Base-by-base conservation (phyloP, 2,797 vertebrate genomes). In the Strix occidentalis region DNA sequence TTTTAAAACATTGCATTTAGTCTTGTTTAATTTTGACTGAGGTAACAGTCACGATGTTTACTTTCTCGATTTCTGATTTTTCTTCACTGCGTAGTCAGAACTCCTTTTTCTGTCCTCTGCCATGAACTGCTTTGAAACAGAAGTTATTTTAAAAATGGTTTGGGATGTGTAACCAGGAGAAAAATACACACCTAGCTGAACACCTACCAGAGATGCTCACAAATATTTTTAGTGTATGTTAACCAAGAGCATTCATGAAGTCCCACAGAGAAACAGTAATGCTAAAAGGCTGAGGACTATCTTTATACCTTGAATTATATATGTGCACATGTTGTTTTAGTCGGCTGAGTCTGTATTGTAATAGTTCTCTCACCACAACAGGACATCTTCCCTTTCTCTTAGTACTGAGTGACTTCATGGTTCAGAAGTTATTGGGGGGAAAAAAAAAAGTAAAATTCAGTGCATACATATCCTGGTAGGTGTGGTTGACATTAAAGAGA, bases 1-100 rank as follows among this genome's bases (percentile, higher is more conserved):
- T 96, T 93, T 91, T 84, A 82, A 93, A 94, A 87, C 72, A 79
- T 81, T 84, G 85, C 89, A 72, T 96, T 92, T 85, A 90, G 79
- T 58, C 58, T 86, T 95, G 87, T 96, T 97, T 94, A 96, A 84
- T 94, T 95, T 92, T 91, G 82, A 91, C 76, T 86, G 93, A 93
- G 87, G 93, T 97, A 94, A 89, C 65, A 89, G 89, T 87, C 74
- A 60, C 0, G 66, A 74, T 93, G 79, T 95, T 97, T 93, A 91
- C 79, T 93, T 91, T 93, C 53, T 92, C 0, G 0, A 75, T 91
- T 84, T 94, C 91, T 94, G 92, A 96, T 84, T 93, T 92, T 89
- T 87, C 79, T 87, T 88, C 39, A 16, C 69, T 87, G 15, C 0
- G 0, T n/a, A 66, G 61, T 89, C 54, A 89, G 37, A n/a, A 35